Base-by-base conservation (phyloP, 2,113 vertebrate genomes). In the Mohoua ochrocephala region DNA sequence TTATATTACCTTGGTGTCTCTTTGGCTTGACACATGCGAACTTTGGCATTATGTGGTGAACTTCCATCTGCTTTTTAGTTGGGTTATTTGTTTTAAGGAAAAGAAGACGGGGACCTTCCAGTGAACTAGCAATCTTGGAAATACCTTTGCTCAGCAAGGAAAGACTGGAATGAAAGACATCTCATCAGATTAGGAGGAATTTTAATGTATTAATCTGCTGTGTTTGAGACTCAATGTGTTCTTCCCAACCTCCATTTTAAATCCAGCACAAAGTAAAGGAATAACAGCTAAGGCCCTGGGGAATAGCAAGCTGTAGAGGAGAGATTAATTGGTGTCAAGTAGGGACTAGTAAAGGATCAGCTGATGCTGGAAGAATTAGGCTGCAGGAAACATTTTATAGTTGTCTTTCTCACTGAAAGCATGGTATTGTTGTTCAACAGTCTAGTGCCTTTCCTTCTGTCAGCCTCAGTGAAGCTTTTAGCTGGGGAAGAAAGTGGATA, bases 371-470 rank as follows among this genome's bases (percentile, higher is more conserved):
- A 97, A 98, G 96, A 96, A 97, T 98, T 97, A 98, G 97, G 82
- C 97, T 98, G 97, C 98, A 98, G 98, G 98, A 99, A 98, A 96
- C 78, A 97, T 98, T 98, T 99, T 98, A 98, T 95, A 98, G 97
- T 97, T 97, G 97, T 96, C 97, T 98, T 97, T 95, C 82, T 97
- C 95, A 97, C 96, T 98, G 95, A 94, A 97, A 95, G 95, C 52
- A 73, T 78, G 87, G 87, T 96, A 97, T 97, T 98, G 97, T 98
- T 98, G 97, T 97, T 97, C 92, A 96, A 89, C 79, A 94, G 97
- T 98, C 97, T 98, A 95, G 98, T 96, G 97, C 96, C 95, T 97
- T 98, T 96, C 98, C 98, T 98, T 98, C 97, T 97, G 94, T 97
- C 96, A 96, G 97, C 87, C 90, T 97, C 96, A 95, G 89, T 76